Percentiles rank a stretch among this genome's conserved stretches.
phyloP scores from a whole-genome alignment of 2,888 invertebrate genomes.

The Hyppa rectilinea region DNA sequence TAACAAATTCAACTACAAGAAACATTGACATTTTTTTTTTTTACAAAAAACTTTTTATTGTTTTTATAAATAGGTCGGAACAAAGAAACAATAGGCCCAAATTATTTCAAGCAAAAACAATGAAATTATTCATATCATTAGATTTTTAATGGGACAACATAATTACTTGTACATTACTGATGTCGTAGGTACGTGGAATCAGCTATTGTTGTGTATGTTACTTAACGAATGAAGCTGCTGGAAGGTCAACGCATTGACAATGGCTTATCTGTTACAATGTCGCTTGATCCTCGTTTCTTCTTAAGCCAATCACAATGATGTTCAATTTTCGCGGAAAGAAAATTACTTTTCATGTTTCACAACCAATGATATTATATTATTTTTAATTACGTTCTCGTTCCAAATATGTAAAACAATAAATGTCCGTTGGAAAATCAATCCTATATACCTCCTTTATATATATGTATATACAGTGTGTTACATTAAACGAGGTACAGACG shows the following conservation, averaged over 20 bases:
- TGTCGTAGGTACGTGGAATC: neutral
- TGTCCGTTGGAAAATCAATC: conserved; percentile 4
- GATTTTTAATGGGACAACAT: neutral
- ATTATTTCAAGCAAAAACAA: neutral
- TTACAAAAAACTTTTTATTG: too few species aligned
- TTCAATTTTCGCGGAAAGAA: neutral
- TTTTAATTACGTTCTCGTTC: neutral
- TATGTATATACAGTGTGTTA: too few species aligned
- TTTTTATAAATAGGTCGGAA: too few species aligned
- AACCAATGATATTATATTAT: neutral
- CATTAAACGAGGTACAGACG: too few species aligned
- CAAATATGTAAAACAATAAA: conserved; percentile 10
- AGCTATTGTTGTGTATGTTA: conserved; percentile 33
- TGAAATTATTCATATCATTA: conserved; percentile 15
- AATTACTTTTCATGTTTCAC: neutral
- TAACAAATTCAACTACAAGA: too few species aligned
- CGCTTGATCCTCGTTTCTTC: neutral
- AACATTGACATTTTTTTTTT: too few species aligned
- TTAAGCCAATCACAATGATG: neutral
- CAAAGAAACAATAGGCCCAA: conserved; percentile 5
- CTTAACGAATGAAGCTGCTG: conserved; percentile 7
- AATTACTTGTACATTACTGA: neutral
- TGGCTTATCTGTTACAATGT: conserved; percentile 20
- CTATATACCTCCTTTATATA: too few species aligned
- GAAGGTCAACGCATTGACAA: conserved; percentile 37